Percentiles rank a stretch among this genome's conserved stretches.
Conservation (phyloP, 37 sponge, comb jelly and placozoan genomes). For the Ianthella basta region DNA sequence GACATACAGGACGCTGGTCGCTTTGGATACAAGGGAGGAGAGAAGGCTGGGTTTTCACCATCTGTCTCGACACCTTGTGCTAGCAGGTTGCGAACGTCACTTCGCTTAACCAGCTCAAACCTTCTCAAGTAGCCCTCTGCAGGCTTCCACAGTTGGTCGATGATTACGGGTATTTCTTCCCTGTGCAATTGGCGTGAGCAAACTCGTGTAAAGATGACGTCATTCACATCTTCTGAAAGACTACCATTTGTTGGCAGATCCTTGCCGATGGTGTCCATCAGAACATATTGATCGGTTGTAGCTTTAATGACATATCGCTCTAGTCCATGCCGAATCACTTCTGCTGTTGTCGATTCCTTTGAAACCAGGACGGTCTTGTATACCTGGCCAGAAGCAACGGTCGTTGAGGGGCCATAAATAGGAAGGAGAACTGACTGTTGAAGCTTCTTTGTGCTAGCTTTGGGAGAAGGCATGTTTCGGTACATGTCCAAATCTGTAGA, state of each 20-base stretch:
- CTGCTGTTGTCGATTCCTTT: conserved; percentile 45
- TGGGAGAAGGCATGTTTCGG: neutral
- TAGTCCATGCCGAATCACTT: conserved; percentile 71
- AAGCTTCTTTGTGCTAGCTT: neutral
- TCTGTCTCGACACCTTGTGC: neutral
- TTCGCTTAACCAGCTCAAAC: conserved; percentile 12
- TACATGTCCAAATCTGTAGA: no score
- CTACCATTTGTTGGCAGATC: conserved; percentile 19
- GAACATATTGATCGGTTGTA: conserved; percentile 28
- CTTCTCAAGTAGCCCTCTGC: conserved; percentile 13
- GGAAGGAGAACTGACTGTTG: neutral
- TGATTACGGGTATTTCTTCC: conserved; percentile 18
- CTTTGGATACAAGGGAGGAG: neutral
- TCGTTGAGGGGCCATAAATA: neutral
- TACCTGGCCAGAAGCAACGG: conserved; percentile 23
- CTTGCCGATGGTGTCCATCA: conserved; percentile 67
- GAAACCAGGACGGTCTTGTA: conserved; percentile 82
- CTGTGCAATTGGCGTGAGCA: conserved; percentile 17
- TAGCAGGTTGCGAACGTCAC: neutral
- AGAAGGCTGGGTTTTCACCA: neutral
- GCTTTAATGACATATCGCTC: conserved; percentile 69
- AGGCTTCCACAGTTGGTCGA: conserved; percentile 16
- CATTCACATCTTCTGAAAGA: neutral
- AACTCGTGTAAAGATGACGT: conserved; percentile 5
- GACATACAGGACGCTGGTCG: no score